Evolutionary conservation across 1,140 invertebrate species (phyloP).

Genomic region (Akabosia matsudoensis): DNA sequence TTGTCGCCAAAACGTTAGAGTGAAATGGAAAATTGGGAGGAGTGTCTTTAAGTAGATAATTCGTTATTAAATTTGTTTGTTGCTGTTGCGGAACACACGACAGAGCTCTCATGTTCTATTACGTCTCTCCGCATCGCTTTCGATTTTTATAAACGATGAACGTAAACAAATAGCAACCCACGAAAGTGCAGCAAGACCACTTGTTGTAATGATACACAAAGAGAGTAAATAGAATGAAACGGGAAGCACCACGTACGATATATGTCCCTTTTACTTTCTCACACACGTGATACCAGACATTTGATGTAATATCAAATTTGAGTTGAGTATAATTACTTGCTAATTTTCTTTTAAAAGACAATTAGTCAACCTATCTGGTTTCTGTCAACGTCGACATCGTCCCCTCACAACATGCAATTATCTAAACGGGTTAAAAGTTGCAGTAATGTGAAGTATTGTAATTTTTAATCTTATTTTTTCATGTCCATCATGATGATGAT

Average conservation of each 20-base stretch:
- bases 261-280: neutral
- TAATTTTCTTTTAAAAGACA: slow-evolving; percentile 20
- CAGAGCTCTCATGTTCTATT: neutral
- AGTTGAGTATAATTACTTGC: neutral
- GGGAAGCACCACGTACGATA: neutral
- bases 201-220: too few relatives aligned
- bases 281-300: neutral
- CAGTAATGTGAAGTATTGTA: too few relatives aligned
- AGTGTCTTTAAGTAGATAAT: neutral
- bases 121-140: neutral
- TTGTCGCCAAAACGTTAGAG: too few relatives aligned
- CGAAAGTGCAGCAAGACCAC: too few relatives aligned
- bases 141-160: slow-evolving; percentile 14
- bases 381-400: neutral
- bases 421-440: neutral
- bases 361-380: slow-evolving; percentile 23
- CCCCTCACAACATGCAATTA: slow-evolving; percentile 8
- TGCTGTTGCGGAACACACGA: slow-evolving; percentile 15
- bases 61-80: slow-evolving; percentile 23
- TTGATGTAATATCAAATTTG: too few relatives aligned
- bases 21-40: neutral
- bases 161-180: too few relatives aligned
- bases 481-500: too few relatives aligned
- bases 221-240: slow-evolving; percentile 3
- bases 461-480: too few relatives aligned